Evolutionary conservation across 92 coral and sea anemone genomes (phyloP).

Genomic region (Heteractis magnifica): DNA sequence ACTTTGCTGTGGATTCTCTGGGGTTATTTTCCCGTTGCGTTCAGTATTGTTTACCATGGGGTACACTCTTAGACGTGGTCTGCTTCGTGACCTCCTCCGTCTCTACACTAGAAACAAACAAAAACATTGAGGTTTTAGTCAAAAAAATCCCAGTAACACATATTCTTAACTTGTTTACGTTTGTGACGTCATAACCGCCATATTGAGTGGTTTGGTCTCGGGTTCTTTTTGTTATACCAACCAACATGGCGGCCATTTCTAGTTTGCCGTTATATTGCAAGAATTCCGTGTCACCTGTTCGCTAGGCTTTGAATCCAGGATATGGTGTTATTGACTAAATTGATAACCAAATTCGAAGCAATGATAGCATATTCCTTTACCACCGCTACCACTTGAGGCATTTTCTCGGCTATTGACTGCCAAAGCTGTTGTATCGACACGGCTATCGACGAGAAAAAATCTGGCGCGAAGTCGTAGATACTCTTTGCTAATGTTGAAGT

Average conservation of each 20-base stretch:
- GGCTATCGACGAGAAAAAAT: slow-evolving; percentile 79
- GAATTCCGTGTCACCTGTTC: slow-evolving; percentile 42
- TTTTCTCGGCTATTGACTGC: slow-evolving; percentile 71
- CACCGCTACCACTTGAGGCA: slow-evolving; percentile 91
- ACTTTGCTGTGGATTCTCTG: neutral
- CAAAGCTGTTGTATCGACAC: slow-evolving; percentile 77
- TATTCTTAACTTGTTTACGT: no score
- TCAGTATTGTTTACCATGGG: neutral
- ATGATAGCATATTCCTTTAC: slow-evolving; percentile 87
- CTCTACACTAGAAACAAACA: slow-evolving; percentile 1
- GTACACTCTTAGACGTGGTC: slow-evolving; percentile 14
- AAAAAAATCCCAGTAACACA: neutral
- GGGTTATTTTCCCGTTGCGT: neutral
- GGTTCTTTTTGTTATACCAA: neutral
- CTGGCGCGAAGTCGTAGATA: slow-evolving; percentile 91
- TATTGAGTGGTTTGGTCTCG: no score
- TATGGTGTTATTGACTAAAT: slow-evolving; percentile 58
- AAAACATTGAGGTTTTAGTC: neutral
- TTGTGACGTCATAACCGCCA: no score
- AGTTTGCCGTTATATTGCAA: no score
- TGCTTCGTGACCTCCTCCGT: slow-evolving; percentile 21
- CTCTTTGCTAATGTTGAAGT: slow-evolving; percentile 39
- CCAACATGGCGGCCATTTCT: neutral
- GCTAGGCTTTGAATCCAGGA: slow-evolving; percentile 66
- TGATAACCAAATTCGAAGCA: slow-evolving; percentile 76